Evolutionary conservation across 2,113 vertebrate genomes (phyloP).

Genomic region (Pachypanchax playfairii): DNA sequence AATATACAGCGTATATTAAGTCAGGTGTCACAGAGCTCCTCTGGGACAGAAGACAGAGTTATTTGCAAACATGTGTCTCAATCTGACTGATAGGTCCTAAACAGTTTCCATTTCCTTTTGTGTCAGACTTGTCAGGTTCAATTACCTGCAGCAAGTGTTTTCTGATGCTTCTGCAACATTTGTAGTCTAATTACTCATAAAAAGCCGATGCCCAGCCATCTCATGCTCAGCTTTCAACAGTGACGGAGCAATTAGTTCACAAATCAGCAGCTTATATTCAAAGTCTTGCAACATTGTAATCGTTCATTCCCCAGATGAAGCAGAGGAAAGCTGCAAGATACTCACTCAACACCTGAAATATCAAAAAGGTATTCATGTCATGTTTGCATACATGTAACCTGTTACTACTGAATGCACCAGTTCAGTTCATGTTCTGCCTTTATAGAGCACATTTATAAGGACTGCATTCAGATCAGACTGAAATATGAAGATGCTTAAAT

Average conservation of each 20-base stretch:
- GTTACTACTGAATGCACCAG: neutral
- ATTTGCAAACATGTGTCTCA: slow-evolving; percentile 18
- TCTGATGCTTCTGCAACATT: slow-evolving; percentile 39
- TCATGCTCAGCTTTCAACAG: slow-evolving; percentile 12
- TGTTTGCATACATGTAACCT: neutral
- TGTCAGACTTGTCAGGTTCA: slow-evolving; percentile 51
- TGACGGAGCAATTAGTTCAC: slow-evolving; percentile 56
- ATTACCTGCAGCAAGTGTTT: slow-evolving; percentile 54
- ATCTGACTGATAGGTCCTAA: slow-evolving; percentile 21
- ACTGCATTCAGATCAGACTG: too few relatives aligned
- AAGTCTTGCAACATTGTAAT: slow-evolving; percentile 26
- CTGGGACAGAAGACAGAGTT: slow-evolving; percentile 14
- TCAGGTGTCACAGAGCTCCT: slow-evolving; percentile 12
- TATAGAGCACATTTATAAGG: neutral
- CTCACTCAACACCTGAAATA: slow-evolving; percentile 35
- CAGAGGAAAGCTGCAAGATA: slow-evolving; percentile 13
- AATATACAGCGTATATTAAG: too few relatives aligned
- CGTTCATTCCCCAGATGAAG: slow-evolving; percentile 41
- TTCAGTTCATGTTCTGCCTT: neutral
- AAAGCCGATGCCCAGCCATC: slow-evolving; percentile 37
- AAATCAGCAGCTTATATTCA: slow-evolving; percentile 59
- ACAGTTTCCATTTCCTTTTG: slow-evolving; percentile 41
- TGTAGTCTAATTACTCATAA: slow-evolving; percentile 65
- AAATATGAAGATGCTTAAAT: too few relatives aligned
- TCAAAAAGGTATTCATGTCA: neutral